phyloP scores from a whole-genome alignment of 2,888 invertebrate genomes.

The Diadegma fenestrale region DNA sequence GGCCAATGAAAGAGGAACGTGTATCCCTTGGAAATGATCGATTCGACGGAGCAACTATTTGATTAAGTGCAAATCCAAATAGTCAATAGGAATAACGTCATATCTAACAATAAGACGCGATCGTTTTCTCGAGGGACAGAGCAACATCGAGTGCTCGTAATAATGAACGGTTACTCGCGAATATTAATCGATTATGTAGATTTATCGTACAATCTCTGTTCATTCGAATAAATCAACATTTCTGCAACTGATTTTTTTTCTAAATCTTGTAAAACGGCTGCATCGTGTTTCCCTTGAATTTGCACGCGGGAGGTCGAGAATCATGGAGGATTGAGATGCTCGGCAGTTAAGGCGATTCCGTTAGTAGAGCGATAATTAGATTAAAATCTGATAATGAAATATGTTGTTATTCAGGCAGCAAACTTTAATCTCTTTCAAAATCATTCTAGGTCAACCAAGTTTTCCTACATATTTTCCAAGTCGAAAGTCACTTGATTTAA shows the following conservation, averaged over 20 bases:
- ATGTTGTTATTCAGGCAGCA: too few species aligned
- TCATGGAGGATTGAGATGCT: not conserved
- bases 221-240: not conserved
- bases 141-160: not conserved
- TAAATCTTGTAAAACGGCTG: not conserved
- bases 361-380: too few species aligned
- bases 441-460: too few species aligned
- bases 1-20: not conserved
- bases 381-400: too few species aligned
- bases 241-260: not conserved
- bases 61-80: not conserved
- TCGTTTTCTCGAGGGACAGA: not conserved
- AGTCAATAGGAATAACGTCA: not conserved
- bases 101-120: not conserved
- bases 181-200: not conserved
- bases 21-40: not conserved
- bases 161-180: not conserved
- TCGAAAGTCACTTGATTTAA: too few species aligned
- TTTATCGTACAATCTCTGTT: not conserved
- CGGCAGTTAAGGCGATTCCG: too few species aligned
- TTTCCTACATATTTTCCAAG: too few species aligned
- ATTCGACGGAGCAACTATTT: not conserved
- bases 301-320: not conserved
- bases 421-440: too few species aligned
- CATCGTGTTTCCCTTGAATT: not conserved